These are phyloP conservation scores for Platanista minor DNA, from an alignment of 2,113 vertebrate genomes.

Conservation along the genomic window DNA sequence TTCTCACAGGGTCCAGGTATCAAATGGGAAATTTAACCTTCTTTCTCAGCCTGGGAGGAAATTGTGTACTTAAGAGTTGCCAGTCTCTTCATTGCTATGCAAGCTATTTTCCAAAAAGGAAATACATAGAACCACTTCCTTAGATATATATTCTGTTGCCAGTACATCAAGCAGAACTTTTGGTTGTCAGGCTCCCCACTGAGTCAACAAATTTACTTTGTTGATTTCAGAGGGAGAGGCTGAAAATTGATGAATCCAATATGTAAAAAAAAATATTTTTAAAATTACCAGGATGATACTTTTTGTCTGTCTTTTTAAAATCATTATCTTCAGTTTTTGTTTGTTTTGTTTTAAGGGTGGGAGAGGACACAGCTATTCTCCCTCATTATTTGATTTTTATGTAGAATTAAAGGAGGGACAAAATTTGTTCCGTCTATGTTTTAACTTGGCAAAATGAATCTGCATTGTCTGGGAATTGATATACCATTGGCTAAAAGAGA, in stretches of 20 bases:
- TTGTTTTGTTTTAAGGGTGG: not conserved
- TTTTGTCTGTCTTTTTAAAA: not conserved
- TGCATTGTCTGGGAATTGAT: not conserved
- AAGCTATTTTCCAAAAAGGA: not conserved
- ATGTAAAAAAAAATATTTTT: not conserved
- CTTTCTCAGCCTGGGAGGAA: not conserved
- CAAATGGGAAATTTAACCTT: not conserved
- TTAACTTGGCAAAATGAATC: not conserved
- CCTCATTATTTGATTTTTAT: not conserved
- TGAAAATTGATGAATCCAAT: not conserved
- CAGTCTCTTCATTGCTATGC: not conserved
- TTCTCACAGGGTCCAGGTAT: not conserved
- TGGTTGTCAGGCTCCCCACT: not conserved
- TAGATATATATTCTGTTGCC: not conserved
- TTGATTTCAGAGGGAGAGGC: not conserved
- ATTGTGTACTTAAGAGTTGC: not conserved
- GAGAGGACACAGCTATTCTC: not conserved
- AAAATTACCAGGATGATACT: not conserved
- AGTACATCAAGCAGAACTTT: not conserved
- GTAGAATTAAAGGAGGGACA: not conserved
- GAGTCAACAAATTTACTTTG: not conserved
- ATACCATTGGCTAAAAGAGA: not conserved
- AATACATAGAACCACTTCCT: not conserved
- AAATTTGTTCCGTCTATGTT: not conserved
- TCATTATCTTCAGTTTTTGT: not conserved